Base-by-base conservation (phyloP, 2,888 invertebrate genomes). In the Meiosimyza decipiens region DNA sequence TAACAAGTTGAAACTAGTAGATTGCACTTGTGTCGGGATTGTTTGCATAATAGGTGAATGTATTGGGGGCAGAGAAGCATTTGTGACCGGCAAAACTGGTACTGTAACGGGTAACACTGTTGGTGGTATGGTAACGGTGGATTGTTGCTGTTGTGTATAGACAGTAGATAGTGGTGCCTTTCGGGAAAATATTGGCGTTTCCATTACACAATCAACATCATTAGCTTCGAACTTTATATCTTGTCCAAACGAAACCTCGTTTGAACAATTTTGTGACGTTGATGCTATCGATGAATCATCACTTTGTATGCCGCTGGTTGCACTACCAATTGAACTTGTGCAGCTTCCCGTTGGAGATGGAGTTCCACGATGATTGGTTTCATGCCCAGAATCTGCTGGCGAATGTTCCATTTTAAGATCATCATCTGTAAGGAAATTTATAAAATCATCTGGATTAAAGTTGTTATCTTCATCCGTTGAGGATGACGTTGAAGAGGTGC, bases 341-440 rank as follows among this genome's bases (percentile, higher is more conserved):
- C 78, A 81, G 66, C 85, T 85, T 12, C 80, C 83, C 5, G 85
- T 84, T 0, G 86, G 85, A 1, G 86, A 86, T 1, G 86, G 86
- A 2, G 85, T 85, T 55, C 80, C 79, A 0, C 86, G 81, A 60
- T 79, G 76, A 52, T 40, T 55, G 71, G 78, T 64, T 75, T 80
- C 72, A 16, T 74, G 71, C 28, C 73, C 63, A 33, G 72, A 70
- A 16, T 71, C 67, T 7, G 79, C 79, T 50, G 72, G 71, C 13
- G 80, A 78, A 55, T 81, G 80, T 13, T 81, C 80, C 71, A 78
- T 75, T 75, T 81, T 81, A 6, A 79, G 60, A 69, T 82, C 82
- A 67, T 81, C 80, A 33, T 79, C 81, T 55, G 79, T 80, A 6
- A 82, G 77, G 16, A 82, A 81, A 73, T 82, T 85, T 9, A 85